Percentiles rank a stretch among this genome's conserved stretches.
These are phyloP conservation scores for Aplysina aerophoba DNA, from an alignment of 37 sponge, comb jelly and placozoan genomes.

Conservation along the genomic window DNA sequence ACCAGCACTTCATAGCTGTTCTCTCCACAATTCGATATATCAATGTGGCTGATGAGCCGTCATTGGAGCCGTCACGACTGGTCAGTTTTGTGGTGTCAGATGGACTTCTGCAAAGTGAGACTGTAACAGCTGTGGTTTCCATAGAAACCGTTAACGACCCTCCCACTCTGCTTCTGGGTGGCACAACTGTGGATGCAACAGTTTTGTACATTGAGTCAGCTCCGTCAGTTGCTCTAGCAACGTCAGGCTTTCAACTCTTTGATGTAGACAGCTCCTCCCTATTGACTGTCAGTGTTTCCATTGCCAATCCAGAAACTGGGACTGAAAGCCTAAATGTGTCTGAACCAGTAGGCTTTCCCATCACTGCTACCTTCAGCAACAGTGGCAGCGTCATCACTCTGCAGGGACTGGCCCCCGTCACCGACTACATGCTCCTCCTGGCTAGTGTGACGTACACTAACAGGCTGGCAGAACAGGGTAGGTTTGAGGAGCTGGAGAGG, in stretches of 20 bases:
- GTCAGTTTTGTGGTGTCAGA: constrained; percentile 59
- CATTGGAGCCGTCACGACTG: constrained; percentile 17
- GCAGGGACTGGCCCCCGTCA: constrained; percentile 47
- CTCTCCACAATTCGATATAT: constrained; percentile 55
- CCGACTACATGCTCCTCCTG: constrained; percentile 33
- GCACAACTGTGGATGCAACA: constrained; percentile 16
- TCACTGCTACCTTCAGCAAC: constrained; percentile 21
- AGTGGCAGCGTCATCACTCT: constrained; percentile 37
- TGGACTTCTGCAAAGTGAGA: constrained; percentile 40
- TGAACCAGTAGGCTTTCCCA: constrained; percentile 3
- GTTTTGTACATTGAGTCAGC: constrained; percentile 51
- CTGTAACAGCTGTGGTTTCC: constrained; percentile 29
- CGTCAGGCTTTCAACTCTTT: not conserved
- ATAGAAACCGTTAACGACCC: constrained; percentile 64
- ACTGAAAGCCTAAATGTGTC: constrained; percentile 41
- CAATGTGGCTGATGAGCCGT: constrained; percentile 67
- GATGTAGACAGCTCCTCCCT: constrained; percentile 55
- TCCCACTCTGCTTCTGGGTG: constrained; percentile 50
- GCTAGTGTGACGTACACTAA: constrained; percentile 46
- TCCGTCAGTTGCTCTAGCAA: constrained; percentile 28
- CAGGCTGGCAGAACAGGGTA: constrained; percentile 21
- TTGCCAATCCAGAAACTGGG: constrained; percentile 32
- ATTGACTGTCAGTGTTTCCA: constrained; percentile 39
- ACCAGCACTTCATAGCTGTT: constrained; percentile 22
- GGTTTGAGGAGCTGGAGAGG: constrained; percentile 31